Evolutionary conservation across 2,797 vertebrate species (phyloP), one percentile per base, ranked within the genome.

Genomic region (Telmatherina bonti): DNA sequence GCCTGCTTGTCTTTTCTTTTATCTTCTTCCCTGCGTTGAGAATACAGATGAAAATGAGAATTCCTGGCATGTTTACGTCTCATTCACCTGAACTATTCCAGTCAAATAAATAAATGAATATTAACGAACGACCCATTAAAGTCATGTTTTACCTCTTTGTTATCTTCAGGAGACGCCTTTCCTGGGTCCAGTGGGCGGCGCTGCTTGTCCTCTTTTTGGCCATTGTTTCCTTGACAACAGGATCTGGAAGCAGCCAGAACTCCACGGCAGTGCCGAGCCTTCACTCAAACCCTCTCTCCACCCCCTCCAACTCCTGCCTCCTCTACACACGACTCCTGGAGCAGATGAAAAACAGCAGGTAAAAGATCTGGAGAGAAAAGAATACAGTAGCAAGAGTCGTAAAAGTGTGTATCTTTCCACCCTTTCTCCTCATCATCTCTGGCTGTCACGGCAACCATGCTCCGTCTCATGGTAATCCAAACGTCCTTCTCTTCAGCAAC

Each of bases 171-270:
- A 95, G 96, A 82, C 96, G 91, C 52, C 91, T 98, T 72, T 97
- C 95, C 66, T 96, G 95, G 95, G 95, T 98, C 55, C 98, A 99
- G 53, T 99, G 98, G 98, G 96, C 97, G 0, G 95, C 96, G 27
- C 89, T 99, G 35, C 69, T 97, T 35, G 93, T 99, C 86, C 95
- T 99, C 15, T 99, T 99, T 92, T 90, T 99, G 38, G 94, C 97
- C 79, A 99, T 99, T 5, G 95, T 97, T 86, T 95, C 96, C 51
- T 90, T 99, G 77, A 97, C 96, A 15, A 88, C 86, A 3, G 94
- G 95, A 68, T 96, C 95, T 3, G 96, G 94, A 77, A 82, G 74
- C 27, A 91, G 85, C 53, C 95, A 96, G 56, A 91, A 93, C 30
- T 83, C 92, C 41, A 84, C 94, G 3, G 78, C 93, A 0, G 88